A percentile compares a stretch with the other conserved stretches of the same genome.
Conservation (phyloP, 2,113 vertebrate species). For the Tachuris rubrigastra region DNA sequence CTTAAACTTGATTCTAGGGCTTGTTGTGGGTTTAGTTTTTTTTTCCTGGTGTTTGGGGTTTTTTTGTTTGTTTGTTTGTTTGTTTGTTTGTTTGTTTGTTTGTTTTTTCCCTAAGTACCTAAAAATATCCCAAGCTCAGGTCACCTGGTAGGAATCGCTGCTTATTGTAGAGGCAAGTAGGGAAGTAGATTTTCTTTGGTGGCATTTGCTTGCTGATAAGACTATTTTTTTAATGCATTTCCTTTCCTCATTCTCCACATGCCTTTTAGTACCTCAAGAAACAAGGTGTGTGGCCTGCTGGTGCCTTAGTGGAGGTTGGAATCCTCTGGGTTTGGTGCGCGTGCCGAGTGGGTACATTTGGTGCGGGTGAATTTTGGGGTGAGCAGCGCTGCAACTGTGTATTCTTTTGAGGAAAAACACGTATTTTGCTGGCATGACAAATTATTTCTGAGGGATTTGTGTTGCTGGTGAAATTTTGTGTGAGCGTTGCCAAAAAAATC, state of each 20-base stretch:
- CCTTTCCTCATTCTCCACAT: conserved; percentile 54
- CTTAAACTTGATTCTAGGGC: background rate
- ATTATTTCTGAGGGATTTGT: background rate
- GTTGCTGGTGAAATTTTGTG: background rate
- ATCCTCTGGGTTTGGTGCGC: rapidly evolving
- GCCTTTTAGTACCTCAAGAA: background rate
- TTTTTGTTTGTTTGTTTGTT: background rate
- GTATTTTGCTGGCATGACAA: background rate
- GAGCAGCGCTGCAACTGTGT: background rate
- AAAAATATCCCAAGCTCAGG: background rate
- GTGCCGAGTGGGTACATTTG: background rate
- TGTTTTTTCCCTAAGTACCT: background rate
- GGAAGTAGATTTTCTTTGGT: background rate
- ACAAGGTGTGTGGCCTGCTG: background rate
- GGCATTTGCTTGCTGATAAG: background rate
- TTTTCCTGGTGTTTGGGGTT: background rate
- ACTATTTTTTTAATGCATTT: background rate
- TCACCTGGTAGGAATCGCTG: background rate
- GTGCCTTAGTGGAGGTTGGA: background rate
- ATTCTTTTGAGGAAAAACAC: background rate
- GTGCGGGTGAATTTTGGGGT: background rate
- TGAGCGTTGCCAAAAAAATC: background rate
- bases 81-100: too few species aligned
- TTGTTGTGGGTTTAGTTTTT: background rate
- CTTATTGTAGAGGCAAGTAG: background rate